Evolutionary conservation across 2,113 vertebrate species (phyloP).

Genomic region (Apeltes quadracus): DNA sequence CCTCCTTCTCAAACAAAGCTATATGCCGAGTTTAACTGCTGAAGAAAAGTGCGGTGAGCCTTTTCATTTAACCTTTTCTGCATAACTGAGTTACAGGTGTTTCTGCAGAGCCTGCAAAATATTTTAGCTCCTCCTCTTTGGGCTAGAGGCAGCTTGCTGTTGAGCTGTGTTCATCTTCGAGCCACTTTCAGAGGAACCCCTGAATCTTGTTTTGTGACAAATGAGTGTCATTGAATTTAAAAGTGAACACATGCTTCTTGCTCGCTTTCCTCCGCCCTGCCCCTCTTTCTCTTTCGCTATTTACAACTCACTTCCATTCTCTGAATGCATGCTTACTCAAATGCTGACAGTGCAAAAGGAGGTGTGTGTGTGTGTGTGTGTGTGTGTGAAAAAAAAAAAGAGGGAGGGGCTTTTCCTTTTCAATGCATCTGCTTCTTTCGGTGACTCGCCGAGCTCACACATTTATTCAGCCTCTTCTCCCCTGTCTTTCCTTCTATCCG

Average conservation of each 20-base stretch:
- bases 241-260: constrained; percentile 11
- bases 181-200: constrained; percentile 21
- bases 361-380: constrained; percentile 30
- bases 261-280: constrained; percentile 17
- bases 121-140: not conserved
- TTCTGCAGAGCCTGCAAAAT: not conserved
- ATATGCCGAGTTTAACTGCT: not conserved
- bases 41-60: not conserved
- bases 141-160: not conserved
- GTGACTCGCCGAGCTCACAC: constrained; percentile 64
- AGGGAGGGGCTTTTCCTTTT: constrained; percentile 75
- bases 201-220: not conserved
- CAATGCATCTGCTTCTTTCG: constrained; percentile 73
- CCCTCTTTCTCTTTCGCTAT: constrained; percentile 36
- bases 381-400: constrained; percentile 24
- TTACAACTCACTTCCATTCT: constrained; percentile 54
- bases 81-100: not conserved
- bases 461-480: constrained; percentile 59
- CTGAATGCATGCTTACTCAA: constrained; percentile 68
- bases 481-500: constrained; percentile 23
- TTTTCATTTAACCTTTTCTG: not conserved
- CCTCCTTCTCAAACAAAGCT: not conserved
- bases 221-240: constrained; percentile 36
- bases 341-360: constrained; percentile 74
- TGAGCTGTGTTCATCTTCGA: constrained; percentile 7